These are phyloP conservation scores for Catostylus mosaicus DNA, from an alignment of 30 jellyfish, hydroid and myxozoan species.

Conservation along the genomic window DNA sequence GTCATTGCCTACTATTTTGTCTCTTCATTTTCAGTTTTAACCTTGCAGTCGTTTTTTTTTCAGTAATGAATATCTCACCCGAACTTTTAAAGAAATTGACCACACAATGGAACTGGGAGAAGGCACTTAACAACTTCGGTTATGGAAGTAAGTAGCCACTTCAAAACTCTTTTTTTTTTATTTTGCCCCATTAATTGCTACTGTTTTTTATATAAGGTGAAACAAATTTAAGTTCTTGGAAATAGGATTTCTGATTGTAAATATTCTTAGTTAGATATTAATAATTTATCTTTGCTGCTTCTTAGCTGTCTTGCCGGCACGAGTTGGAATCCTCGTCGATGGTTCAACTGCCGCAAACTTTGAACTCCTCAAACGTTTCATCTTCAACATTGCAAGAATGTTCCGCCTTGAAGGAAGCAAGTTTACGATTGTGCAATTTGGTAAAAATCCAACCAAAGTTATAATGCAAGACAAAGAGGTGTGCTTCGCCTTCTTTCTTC, in stretches of 20 bases:
- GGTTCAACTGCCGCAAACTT: conserved; percentile 59
- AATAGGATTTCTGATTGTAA: too few species aligned
- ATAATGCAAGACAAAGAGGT: conserved; percentile 51
- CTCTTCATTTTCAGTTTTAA: too few species aligned
- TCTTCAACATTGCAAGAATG: conserved; percentile 71
- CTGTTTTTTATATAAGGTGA: too few species aligned
- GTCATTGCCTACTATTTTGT: too few species aligned
- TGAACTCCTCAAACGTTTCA: conserved; percentile 63
- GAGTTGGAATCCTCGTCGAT: conserved; percentile 69
- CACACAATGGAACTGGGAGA: conserved; percentile 75
- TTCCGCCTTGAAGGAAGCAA: conserved; percentile 70
- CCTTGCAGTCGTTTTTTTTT: neutral
- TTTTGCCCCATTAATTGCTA: too few species aligned
- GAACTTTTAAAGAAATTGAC: conserved; percentile 45
- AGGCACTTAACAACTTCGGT: conserved; percentile 59
- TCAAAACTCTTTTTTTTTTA: too few species aligned
- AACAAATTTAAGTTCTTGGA: too few species aligned
- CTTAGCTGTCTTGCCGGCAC: conserved; percentile 55
- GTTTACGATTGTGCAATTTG: conserved; percentile 60
- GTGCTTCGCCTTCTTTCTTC: neutral
- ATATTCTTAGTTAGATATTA: too few species aligned
- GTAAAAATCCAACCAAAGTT: conserved; percentile 65
- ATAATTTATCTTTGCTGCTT: neutral
- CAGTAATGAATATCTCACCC: conserved; percentile 62
- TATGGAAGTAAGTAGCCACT: conserved; percentile 59